These are phyloP conservation scores for Stegodyphus mimosarum DNA, from an alignment of 1,140 invertebrate genomes.

Conservation along the genomic window DNA sequence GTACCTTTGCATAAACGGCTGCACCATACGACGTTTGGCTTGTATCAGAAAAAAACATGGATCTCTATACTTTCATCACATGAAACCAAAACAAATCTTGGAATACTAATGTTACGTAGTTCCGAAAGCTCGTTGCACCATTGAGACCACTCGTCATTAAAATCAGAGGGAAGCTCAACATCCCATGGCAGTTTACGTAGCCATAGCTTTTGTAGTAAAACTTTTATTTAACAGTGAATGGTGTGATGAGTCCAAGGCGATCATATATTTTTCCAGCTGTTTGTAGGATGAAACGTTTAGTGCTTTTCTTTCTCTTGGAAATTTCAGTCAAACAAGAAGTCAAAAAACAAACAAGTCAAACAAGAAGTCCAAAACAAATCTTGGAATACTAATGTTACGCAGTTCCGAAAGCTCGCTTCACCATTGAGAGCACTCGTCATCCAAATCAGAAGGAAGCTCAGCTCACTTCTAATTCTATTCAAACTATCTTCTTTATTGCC, in stretches of 20 bases:
- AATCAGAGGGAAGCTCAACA: neutral
- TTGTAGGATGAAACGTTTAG: neutral
- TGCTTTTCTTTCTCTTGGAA: neutral
- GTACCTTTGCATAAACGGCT: neutral
- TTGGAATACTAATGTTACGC: no score
- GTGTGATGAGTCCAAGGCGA: no score
- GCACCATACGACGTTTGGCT: neutral
- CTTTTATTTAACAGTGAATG: neutral
- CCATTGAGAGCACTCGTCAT: no score
- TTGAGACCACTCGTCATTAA: neutral
- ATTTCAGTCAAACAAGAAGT: neutral
- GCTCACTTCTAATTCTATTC: no score
- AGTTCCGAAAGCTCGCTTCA: no score
- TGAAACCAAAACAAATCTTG: conserved; percentile 1
- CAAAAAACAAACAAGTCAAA: no score
- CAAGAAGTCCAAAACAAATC: no score
- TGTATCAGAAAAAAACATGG: neutral
- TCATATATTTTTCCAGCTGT: no score
- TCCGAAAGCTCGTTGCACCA: neutral
- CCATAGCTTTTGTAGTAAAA: neutral
- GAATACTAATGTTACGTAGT: neutral
- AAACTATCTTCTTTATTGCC: neutral
- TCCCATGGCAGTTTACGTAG: conserved; percentile 9
- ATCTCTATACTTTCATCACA: neutral
- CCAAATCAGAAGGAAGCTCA: no score